Base-by-base conservation (phyloP, 37 sponge, comb jelly and placozoan genomes). In the Bolinopsis microptera region DNA sequence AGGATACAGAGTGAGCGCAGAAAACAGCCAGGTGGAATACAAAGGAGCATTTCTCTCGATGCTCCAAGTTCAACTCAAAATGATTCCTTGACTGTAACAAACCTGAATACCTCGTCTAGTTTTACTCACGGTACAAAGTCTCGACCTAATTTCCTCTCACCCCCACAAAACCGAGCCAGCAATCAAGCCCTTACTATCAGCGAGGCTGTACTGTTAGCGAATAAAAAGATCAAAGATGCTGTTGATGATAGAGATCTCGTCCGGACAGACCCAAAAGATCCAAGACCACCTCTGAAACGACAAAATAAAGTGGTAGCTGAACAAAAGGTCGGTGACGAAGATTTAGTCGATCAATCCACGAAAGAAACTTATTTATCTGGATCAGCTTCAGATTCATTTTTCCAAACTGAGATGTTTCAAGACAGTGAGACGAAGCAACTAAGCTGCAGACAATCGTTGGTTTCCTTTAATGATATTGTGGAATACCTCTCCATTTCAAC, bases 401-500 rank as follows among this genome's bases (percentile, higher is more conserved):
- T 5, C 61, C 5, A 48, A 13, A 5, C 61, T 18, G 61, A 48
- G 9, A 13, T 18, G 5, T 48, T 48, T 48, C 61, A 48, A 48
- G 61, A 48, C 61, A 48, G 61, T 13, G 13, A 5, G 13, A 48
- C 61, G 5, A 48, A 48, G 13, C 9, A 5, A 48, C 13, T 48
- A 48, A 48, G 61, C 13, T 48, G 61, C 61, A 5, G 61, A 48
- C 61, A 48, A 48, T 13, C 61, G 13, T 48, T 77, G 35, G 80
- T 77, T 27, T 32, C 80, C 18, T 77, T 77, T 18, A 77, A 77
- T 32, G 80, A 77, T 18, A 35, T 77, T 5, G 80, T 77, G 36
- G 80, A 32, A 0, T 77, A 77, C 80, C 27, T 32, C 21, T 32
- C 80, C 21, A 13, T 77, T 27, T 77, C 80, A 18, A 77, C 33